Percentiles rank a stretch among this genome's conserved stretches.
Evolutionary conservation across 2,113 vertebrate genomes (phyloP).

Genomic region (Emydura subglobosa): DNA sequence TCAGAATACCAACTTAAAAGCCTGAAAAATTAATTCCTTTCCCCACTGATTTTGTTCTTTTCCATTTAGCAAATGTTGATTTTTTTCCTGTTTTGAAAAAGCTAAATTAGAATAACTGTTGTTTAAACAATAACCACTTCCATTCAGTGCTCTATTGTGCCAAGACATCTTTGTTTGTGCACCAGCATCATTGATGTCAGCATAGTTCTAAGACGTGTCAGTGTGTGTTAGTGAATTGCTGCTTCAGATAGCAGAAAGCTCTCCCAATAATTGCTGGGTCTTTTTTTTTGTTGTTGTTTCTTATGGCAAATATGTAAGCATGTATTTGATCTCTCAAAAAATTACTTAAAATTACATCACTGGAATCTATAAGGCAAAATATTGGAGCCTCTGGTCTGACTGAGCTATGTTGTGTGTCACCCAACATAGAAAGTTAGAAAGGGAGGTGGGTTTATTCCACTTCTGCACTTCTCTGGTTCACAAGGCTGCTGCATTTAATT

Average conservation of each 20-base stretch:
- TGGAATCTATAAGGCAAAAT: not conserved
- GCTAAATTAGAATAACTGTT: not conserved
- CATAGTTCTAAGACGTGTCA: not conserved
- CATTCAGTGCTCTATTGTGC: not conserved
- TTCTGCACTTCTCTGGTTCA: not conserved
- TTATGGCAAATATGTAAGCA: not conserved
- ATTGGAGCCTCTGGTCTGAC: not conserved
- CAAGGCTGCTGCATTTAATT: not conserved
- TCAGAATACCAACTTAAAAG: not conserved
- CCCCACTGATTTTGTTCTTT: constrained; percentile 11
- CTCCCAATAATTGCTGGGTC: not conserved
- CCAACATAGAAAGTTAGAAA: not conserved
- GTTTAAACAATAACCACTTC: not conserved
- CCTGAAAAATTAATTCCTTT: not conserved
- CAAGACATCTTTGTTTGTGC: not conserved
- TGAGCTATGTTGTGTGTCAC: not conserved
- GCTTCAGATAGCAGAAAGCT: not conserved
- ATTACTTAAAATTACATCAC: not conserved
- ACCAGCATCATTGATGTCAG: not conserved
- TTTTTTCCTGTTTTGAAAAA: not conserved
- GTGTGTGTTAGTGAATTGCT: not conserved
- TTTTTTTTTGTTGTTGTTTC: not conserved
- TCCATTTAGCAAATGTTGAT: constrained; percentile 2
- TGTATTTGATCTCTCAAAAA: not conserved
- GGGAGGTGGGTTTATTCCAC: not conserved